A percentile compares a stretch with the other conserved stretches of the same genome.
These are phyloP conservation scores for Euglossa dilemma DNA, from an alignment of 1,140 invertebrate species.

Conservation along the genomic window DNA sequence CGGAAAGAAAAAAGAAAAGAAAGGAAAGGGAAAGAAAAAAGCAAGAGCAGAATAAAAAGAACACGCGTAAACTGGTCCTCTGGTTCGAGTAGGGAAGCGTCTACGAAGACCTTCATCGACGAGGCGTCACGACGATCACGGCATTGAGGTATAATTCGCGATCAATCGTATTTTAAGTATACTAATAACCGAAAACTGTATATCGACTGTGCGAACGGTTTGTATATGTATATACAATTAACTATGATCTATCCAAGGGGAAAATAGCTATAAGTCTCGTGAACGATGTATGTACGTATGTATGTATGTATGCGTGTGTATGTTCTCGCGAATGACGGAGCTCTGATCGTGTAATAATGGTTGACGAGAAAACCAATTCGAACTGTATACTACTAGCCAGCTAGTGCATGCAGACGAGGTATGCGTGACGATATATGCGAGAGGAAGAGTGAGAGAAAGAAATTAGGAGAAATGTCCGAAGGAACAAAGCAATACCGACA, in stretches of 20 bases:
- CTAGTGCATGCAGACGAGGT: constrained; percentile 11
- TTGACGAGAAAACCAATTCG: neutral
- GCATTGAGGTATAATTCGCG: constrained; percentile 49
- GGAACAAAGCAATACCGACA: neutral
- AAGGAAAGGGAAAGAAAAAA: neutral
- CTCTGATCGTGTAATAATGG: neutral
- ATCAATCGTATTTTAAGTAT: constrained; percentile 63
- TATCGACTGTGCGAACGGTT: constrained; percentile 67
- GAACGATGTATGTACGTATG: constrained; percentile 1
- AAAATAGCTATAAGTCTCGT: constrained; percentile 20
- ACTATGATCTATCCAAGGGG: constrained; percentile 57
- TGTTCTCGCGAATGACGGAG: neutral
- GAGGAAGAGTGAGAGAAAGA: neutral
- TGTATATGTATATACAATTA: constrained; percentile 75
- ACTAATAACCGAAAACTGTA: constrained; percentile 64
- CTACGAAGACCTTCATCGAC: constrained; percentile 9
- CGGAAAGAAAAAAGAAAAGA: neutral
- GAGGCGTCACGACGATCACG: constrained; percentile 47
- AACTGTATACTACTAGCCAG: neutral
- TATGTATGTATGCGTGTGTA: neutral
- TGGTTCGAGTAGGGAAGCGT: constrained; percentile 15
- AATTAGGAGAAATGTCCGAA: constrained; percentile 38
- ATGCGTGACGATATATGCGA: neutral
- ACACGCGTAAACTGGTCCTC: constrained; percentile 5
- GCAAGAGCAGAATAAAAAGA: neutral